Conservation (phyloP, 1,140 invertebrate genomes). For the Orius insidiosus region DNA sequence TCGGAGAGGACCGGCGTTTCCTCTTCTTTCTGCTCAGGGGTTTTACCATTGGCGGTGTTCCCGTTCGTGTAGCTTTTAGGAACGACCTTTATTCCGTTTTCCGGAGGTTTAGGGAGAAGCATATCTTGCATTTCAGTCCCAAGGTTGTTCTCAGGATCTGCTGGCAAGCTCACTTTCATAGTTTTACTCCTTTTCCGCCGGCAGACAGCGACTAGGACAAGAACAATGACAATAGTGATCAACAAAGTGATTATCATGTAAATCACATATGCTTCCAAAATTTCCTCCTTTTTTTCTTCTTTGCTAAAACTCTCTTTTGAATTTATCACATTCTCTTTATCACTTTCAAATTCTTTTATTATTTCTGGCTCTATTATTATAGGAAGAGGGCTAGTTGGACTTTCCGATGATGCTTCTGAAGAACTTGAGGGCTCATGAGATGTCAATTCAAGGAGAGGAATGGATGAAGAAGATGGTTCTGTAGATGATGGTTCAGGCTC, state of each 20-base stretch:
- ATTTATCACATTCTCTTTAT: neutral
- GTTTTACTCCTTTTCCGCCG: constrained; percentile 1
- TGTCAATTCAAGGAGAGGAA: too few relatives aligned
- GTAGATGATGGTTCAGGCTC: too few relatives aligned
- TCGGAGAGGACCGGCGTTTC: constrained; percentile 3
- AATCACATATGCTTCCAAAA: constrained; percentile 10
- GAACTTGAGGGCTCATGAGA: neutral
- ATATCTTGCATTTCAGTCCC: constrained; percentile 21
- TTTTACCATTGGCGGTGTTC: constrained; percentile 4
- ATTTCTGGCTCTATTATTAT: neutral
- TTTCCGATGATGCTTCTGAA: neutral
- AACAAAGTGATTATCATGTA: constrained; percentile 10
- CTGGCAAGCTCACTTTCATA: constrained; percentile 12
- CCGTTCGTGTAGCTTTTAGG: constrained; percentile 14
- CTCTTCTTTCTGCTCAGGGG: constrained; percentile 7
- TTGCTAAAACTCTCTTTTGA: constrained; percentile 2
- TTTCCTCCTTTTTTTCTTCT: constrained; percentile 5
- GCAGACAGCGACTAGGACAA: constrained; percentile 6
- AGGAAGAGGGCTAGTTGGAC: neutral
- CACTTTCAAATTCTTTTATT: neutral
- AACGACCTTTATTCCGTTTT: constrained; percentile 16
- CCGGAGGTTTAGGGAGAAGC: constrained; percentile 17
- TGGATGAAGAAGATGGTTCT: too few relatives aligned
- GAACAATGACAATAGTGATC: constrained; percentile 8
- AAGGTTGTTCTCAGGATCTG: constrained; percentile 14